These are phyloP conservation scores for Ligdia adustata DNA, from an alignment of 2,888 invertebrate genomes.

Conservation along the genomic window DNA sequence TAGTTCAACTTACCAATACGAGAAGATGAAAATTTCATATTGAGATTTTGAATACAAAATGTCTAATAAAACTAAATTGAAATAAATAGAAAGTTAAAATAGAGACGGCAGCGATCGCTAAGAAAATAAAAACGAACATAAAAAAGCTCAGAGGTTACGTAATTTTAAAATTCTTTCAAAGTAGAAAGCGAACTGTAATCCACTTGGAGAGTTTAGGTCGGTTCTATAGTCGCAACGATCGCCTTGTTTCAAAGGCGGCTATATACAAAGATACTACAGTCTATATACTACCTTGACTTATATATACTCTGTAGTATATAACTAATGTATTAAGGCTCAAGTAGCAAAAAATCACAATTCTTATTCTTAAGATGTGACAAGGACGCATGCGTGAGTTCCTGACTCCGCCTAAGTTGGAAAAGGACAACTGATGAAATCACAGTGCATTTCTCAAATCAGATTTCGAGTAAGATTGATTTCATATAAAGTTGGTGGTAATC, in stretches of 20 bases:
- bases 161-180: constrained; percentile 13
- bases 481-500: constrained; percentile 62
- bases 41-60: too few relatives aligned
- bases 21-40: too few relatives aligned
- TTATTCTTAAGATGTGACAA: constrained; percentile 72
- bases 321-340: constrained; percentile 57
- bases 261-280: constrained; percentile 21
- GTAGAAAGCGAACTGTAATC: constrained; percentile 23
- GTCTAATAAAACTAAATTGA: too few relatives aligned
- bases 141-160: constrained; percentile 1
- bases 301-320: constrained; percentile 52
- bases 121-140: background rate
- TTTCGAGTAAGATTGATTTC: constrained; percentile 65
- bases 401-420: constrained; percentile 69
- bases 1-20: too few relatives aligned
- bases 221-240: constrained; percentile 10
- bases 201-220: constrained; percentile 24
- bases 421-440: constrained; percentile 62
- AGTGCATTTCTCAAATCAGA: constrained; percentile 54
- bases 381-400: constrained; percentile 66
- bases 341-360: constrained; percentile 65
- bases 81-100: too few relatives aligned
- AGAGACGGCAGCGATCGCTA: too few relatives aligned
- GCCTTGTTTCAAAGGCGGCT: constrained; percentile 25
- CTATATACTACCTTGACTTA: constrained; percentile 46